A percentile compares a stretch with the other conserved stretches of the same genome.
Evolutionary conservation across 2,888 invertebrate species (phyloP).

Genomic region (Xanthostigma xanthostigma): DNA sequence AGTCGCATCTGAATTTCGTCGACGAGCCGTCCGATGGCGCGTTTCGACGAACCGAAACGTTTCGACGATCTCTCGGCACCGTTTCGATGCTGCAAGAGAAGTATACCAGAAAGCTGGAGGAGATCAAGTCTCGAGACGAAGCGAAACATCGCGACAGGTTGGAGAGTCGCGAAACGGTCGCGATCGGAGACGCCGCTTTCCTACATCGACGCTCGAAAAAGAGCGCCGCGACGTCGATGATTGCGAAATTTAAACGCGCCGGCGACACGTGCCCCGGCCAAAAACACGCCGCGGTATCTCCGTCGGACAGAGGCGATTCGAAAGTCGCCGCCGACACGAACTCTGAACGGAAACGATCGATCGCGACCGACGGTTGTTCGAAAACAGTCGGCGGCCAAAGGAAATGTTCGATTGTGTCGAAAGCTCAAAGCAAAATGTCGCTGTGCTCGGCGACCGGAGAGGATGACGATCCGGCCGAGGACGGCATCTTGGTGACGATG

Average conservation of each 20-base stretch:
- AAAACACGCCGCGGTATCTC: constrained; percentile 32
- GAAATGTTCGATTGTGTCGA: constrained; percentile 18
- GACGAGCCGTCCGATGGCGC: too few species aligned
- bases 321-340: neutral
- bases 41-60: too few species aligned
- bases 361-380: constrained; percentile 12
- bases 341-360: constrained; percentile 5
- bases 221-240: constrained; percentile 37
- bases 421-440: constrained; percentile 36
- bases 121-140: too few species aligned
- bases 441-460: constrained; percentile 31
- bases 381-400: constrained; percentile 31
- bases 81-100: too few species aligned
- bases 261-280: constrained; percentile 35
- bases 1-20: too few species aligned
- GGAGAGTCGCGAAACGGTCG: constrained; percentile 4
- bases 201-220: constrained; percentile 29
- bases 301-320: neutral
- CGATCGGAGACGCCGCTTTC: constrained; percentile 6
- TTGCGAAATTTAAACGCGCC: constrained; percentile 25
- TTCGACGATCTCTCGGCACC: too few species aligned
- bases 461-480: constrained; percentile 18
- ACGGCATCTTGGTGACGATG: constrained; percentile 22
- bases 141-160: neutral
- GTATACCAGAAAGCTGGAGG: too few species aligned